A percentile compares a stretch with the other conserved stretches of the same genome.
These are phyloP conservation scores for Thrips palmi DNA, from an alignment of 1,140 invertebrate genomes.

Conservation along the genomic window DNA sequence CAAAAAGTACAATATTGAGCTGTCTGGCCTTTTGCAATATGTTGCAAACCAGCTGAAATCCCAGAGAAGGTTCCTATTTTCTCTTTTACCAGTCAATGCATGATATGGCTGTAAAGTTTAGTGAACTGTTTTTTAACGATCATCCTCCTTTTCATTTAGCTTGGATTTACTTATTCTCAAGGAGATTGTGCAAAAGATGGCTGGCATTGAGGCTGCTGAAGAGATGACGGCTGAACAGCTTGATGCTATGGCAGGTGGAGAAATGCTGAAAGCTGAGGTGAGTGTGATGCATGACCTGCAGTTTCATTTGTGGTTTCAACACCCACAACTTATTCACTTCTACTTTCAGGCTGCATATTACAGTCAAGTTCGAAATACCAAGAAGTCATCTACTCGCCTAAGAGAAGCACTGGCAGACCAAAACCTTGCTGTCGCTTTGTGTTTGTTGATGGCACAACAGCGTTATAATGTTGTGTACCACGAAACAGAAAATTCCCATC, in stretches of 20 bases:
- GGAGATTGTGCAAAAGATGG: slow-evolving; percentile 99
- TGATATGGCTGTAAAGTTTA: background rate
- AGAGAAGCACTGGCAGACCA: slow-evolving; percentile 89
- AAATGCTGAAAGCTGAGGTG: slow-evolving; percentile 83
- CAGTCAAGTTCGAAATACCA: slow-evolving; percentile 89
- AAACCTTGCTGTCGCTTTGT: slow-evolving; percentile 81
- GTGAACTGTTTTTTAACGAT: background rate
- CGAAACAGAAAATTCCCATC: slow-evolving; percentile 70
- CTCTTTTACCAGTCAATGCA: background rate
- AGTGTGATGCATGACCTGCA: slow-evolving; percentile 11
- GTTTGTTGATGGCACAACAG: slow-evolving; percentile 91
- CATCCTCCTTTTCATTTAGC: slow-evolving; percentile 41
- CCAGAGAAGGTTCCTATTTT: slow-evolving; percentile 60
- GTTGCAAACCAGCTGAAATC: slow-evolving; percentile 93
- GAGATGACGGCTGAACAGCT: slow-evolving; percentile 93
- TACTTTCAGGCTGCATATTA: slow-evolving; percentile 74
- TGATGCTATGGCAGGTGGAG: slow-evolving; percentile 90
- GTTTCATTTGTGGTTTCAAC: too few species aligned
- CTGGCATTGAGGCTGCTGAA: slow-evolving; percentile 90
- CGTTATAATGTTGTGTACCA: slow-evolving; percentile 81
- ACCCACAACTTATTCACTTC: too few species aligned
- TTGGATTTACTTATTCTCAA: slow-evolving; percentile 88
- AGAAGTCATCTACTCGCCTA: slow-evolving; percentile 85
- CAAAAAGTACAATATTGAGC: slow-evolving; percentile 93
- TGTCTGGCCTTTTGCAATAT: slow-evolving; percentile 88